phyloP scores from a whole-genome alignment of 2,113 vertebrate genomes.

The Grus americana region DNA sequence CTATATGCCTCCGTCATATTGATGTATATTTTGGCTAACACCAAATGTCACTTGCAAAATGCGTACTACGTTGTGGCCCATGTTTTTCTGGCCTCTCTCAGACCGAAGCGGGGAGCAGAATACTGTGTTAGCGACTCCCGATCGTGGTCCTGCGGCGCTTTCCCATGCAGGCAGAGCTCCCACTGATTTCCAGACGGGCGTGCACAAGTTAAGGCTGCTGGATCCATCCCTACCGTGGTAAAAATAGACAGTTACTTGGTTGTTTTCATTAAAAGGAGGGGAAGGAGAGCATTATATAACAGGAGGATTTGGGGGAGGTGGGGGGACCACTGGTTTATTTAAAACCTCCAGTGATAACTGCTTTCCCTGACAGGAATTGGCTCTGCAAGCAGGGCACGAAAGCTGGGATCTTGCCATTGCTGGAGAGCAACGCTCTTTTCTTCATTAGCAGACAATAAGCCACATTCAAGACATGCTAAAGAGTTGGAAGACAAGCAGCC shows the following conservation, averaged over 20 bases:
- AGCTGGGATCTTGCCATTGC: slow-evolving; percentile 46
- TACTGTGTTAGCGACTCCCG: neutral
- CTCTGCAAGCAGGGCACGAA: slow-evolving; percentile 25
- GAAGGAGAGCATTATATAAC: slow-evolving; percentile 52
- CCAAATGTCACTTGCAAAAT: neutral
- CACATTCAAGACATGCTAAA: slow-evolving; percentile 63
- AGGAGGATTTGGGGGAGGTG: neutral
- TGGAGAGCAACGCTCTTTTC: slow-evolving; percentile 40
- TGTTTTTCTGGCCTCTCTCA: slow-evolving; percentile 25
- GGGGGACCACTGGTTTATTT: slow-evolving; percentile 7
- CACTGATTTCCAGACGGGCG: neutral
- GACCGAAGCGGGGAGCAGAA: neutral
- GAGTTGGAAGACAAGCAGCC: slow-evolving; percentile 45
- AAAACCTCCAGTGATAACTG: slow-evolving; percentile 45
- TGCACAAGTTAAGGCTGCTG: neutral
- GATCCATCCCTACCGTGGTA: neutral
- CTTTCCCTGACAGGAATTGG: slow-evolving; percentile 25
- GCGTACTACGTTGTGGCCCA: neutral
- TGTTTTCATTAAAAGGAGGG: slow-evolving; percentile 43
- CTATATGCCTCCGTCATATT: neutral
- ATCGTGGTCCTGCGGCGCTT: neutral
- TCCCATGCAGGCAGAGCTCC: slow-evolving; percentile 7
- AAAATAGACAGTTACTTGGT: slow-evolving; percentile 46
- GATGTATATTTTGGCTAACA: slow-evolving; percentile 42
- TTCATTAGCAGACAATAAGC: slow-evolving; percentile 54